Conservation (phyloP, 2,888 invertebrate genomes). For the Slavum lentiscoides region DNA sequence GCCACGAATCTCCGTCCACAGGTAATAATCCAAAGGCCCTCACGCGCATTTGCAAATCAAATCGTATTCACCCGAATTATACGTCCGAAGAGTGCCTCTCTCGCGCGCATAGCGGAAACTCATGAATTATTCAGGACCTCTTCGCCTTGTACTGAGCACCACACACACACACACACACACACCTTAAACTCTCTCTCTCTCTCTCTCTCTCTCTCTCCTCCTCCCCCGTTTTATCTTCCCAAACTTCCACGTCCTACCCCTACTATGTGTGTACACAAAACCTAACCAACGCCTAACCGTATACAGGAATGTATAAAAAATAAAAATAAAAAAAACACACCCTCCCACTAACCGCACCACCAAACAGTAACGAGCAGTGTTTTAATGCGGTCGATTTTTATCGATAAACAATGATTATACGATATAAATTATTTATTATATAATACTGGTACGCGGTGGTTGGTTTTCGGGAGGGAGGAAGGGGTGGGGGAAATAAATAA, state of each 20-base stretch:
- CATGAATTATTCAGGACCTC: constrained; percentile 48
- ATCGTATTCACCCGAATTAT: constrained; percentile 48
- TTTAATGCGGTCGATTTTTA: constrained; percentile 22
- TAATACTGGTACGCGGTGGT: background rate
- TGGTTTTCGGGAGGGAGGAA: background rate
- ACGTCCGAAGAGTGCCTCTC: constrained; percentile 30
- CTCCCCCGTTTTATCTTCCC: background rate
- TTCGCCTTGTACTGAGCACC: constrained; percentile 6
- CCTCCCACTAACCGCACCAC: too few relatives aligned
- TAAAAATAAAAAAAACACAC: too few relatives aligned
- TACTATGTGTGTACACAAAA: too few relatives aligned
- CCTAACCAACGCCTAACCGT: too few relatives aligned
- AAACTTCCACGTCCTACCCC: background rate
- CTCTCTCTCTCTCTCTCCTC: background rate
- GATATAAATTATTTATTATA: background rate
- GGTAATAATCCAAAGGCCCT: constrained; percentile 45
- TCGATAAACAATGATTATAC: constrained; percentile 37
- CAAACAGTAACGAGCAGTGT: background rate
- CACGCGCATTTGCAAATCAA: constrained; percentile 46
- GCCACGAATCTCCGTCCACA: constrained; percentile 4
- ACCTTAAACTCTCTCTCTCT: background rate
- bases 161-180: background rate
- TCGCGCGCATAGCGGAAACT: constrained; percentile 21
- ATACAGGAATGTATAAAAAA: too few relatives aligned
- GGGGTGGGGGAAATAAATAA: background rate